Evolutionary conservation across 2,113 vertebrate species (phyloP).

Genomic region (Passer montanus): DNA sequence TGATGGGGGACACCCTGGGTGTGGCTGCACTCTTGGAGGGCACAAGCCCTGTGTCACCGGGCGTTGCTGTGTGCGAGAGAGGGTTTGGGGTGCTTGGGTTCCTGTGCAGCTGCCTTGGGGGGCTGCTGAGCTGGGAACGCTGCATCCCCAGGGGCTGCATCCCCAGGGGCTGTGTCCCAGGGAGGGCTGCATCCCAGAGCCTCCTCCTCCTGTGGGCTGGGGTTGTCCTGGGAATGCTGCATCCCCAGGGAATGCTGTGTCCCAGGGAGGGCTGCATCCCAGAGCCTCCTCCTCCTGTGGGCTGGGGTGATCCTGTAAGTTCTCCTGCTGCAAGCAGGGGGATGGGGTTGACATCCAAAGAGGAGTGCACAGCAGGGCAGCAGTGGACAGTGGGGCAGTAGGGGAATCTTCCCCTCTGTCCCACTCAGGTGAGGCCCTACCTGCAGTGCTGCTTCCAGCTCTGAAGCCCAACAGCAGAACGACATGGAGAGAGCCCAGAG

Average conservation of each 20-base stretch:
- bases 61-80: rapidly evolving
- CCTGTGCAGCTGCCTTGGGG: neutral
- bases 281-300: neutral
- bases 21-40: neutral
- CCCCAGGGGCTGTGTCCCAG: neutral
- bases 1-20: rapidly evolving
- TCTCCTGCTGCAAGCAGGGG: neutral
- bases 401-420: neutral
- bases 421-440: neutral
- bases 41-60: rapidly evolving
- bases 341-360: neutral
- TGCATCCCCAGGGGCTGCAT: rapidly evolving
- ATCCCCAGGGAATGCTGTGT: neutral
- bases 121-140: neutral
- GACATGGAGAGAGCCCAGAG: rapidly evolving
- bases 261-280: neutral
- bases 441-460: neutral
- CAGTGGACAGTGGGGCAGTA: neutral
- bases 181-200: neutral
- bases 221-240: too few relatives aligned
- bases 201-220: too few relatives aligned
- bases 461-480: neutral
- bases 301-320: neutral
- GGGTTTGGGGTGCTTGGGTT: rapidly evolving
- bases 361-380: neutral